Evolutionary conservation across 1,140 invertebrate genomes (phyloP).

Genomic region (Drosophila micromelanica): DNA sequence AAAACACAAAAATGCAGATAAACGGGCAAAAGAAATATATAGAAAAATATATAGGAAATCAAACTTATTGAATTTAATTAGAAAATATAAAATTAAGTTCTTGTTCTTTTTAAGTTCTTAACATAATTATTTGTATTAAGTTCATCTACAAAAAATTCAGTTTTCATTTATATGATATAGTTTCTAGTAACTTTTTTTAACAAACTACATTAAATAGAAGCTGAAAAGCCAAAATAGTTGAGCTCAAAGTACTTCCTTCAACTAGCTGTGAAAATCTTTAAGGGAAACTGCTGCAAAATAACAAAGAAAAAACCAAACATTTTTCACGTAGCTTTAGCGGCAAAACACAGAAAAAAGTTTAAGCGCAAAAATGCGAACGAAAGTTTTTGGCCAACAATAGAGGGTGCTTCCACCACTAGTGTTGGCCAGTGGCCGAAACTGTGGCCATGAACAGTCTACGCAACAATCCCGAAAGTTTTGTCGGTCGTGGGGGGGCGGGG

Average conservation of each 20-base stretch:
- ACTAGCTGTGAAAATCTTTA: conserved; percentile 26
- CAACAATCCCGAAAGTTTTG: conserved; percentile 64
- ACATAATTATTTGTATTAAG: no score
- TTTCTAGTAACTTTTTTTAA: not conserved
- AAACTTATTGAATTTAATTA: no score
- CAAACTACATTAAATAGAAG: not conserved
- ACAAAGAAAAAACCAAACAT: conserved; percentile 35
- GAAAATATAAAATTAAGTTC: no score
- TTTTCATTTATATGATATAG: not conserved
- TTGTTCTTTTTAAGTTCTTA: no score
- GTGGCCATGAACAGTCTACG: conserved; percentile 37
- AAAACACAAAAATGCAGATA: conserved; percentile 38
- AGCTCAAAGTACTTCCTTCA: conserved; percentile 12
- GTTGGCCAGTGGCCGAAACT: conserved; percentile 21
- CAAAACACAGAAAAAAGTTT: conserved; percentile 50
- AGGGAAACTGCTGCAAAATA: conserved; percentile 35
- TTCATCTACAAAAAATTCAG: no score
- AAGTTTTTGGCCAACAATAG: conserved; percentile 45
- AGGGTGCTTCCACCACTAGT: not conserved
- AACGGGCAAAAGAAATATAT: not conserved
- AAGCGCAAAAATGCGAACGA: conserved; percentile 59
- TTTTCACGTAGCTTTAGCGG: conserved; percentile 44
- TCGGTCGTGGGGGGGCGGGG: not conserved
- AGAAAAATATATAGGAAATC: not conserved
- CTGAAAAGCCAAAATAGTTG: conserved; percentile 27